A percentile compares a stretch with the other conserved stretches of the same genome.
Evolutionary conservation across 2,888 invertebrate genomes (phyloP).

Genomic region (Protula sp.): DNA sequence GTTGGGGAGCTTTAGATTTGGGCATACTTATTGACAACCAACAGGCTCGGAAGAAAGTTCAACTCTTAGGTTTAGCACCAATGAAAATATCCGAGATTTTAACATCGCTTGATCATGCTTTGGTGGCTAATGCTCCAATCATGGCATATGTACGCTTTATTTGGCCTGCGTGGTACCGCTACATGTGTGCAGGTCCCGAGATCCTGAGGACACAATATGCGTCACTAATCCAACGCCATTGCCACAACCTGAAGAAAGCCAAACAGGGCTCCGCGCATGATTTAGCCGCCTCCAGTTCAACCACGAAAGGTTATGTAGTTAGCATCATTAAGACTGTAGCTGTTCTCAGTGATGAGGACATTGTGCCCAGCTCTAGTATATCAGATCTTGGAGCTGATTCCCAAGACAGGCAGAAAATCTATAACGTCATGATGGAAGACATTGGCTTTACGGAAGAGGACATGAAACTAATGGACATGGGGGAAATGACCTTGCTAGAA

Average conservation of each 20-base stretch:
- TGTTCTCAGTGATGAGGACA: background rate
- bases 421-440: background rate
- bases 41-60: background rate
- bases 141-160: background rate
- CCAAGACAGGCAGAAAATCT: background rate
- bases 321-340: background rate
- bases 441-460: no score
- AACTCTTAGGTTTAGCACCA: background rate
- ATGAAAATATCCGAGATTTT: background rate
- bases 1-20: slow-evolving; percentile 21
- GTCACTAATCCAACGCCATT: no score
- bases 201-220: background rate
- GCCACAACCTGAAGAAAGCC: background rate
- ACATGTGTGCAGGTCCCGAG: no score
- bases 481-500: no score
- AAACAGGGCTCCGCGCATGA: background rate
- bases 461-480: no score
- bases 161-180: background rate
- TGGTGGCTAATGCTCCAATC: background rate
- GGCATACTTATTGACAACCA: background rate
- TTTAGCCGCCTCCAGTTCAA: no score
- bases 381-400: background rate
- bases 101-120: background rate
- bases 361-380: background rate
- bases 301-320: background rate